Evolutionary conservation across 2,888 invertebrate genomes (phyloP), one percentile per base, ranked within the genome.

Genomic region (Andrena minutula): DNA sequence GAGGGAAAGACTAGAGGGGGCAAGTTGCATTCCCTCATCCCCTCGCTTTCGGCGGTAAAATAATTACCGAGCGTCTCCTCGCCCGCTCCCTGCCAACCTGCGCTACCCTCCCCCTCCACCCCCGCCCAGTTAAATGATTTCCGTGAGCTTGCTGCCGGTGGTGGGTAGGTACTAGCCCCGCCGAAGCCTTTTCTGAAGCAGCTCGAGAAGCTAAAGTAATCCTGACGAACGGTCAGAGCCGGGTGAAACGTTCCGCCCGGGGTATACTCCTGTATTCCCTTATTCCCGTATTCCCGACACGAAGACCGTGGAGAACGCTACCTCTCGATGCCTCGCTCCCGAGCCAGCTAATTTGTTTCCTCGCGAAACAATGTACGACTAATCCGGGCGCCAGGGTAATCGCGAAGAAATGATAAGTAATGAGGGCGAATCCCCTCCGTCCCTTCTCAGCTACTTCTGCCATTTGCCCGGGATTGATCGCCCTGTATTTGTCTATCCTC

Each of bases 191-290:
- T 53, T 47, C 47, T 60, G 75, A 58, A 63, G 64, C 71, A 58
- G 23, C 74, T 68, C 60, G 51, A 65, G 63, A 47, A 66, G 73
- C 76, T 71, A 56, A 68, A 69, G 77, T 86, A 86, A 86, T 86
- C 86, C 83, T 83, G 86, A 86, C 81, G 86, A 81, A 85, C 86
- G 86, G 80, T 81, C 83, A 78, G 80, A 60, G 23, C 69, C 72
- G 70, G 53, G 23, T 32, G 53, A 71, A 65, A 65, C 58, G 68
- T 70, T 47, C 28, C 53, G 20, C 23, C 56, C 53, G 23, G 8
- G 32, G 35, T 26, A 23, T 2, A 35, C 41, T 16, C 12, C 41
- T 16, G 12, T 41, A 41, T 41, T 12, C 41, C 41, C 41, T 41
- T 16, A 41, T 65, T 80, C 56, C 53, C 12, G 73, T 63, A 79